Evolutionary conservation across 2,113 vertebrate genomes (phyloP), one percentile per base, ranked within the genome.

Genomic region (Crotalus viridis): DNA sequence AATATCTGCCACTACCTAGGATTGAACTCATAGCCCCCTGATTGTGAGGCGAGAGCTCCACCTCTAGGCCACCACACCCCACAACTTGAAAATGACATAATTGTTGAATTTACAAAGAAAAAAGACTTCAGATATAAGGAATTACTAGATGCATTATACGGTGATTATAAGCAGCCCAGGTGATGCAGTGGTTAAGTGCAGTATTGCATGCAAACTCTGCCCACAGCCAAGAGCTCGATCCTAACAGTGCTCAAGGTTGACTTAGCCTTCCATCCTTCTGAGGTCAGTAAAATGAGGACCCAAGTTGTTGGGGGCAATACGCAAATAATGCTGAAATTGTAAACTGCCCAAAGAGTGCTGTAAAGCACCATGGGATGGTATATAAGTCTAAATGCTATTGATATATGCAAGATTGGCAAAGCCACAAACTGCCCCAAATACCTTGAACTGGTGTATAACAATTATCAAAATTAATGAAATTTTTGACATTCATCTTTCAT

Each of bases 31-130:
- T 5, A 15, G 5, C 13, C 28, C 2, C 64, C 64, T 33, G 64
- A 15, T 69, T 69, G 28, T 33, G n/a, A 69, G 28, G 2, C 0
- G 13, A 33, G 12, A 69, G 13, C 5, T 33, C 13, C 13, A 33
- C 13, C 28, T 69, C 64, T 15, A 69, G 28, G 64, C 28, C 43
- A 85, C 10, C 43, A 21, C 1, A 69, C 21, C 3, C 33, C 33
- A 91, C 99, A 99, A 22, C 99, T 99, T 0, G 99, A 99, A 69
- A 99, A 99, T 91, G 99, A 99, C 96, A 99, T 99, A 92, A 99
- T 99, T 55, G 99, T 99, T 0, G 99, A 99, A 94, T 99, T 99
- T 95, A 99, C 99, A 3, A 99, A 99, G 91, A 99, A 99, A 39
- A 99, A 99, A 96, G 99, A 99, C 94, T 99, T 99, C 97, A 21